A percentile compares a stretch with the other conserved stretches of the same genome.
These are phyloP conservation scores for Clarias magur DNA, from an alignment of 2,113 vertebrate genomes.

Conservation along the genomic window DNA sequence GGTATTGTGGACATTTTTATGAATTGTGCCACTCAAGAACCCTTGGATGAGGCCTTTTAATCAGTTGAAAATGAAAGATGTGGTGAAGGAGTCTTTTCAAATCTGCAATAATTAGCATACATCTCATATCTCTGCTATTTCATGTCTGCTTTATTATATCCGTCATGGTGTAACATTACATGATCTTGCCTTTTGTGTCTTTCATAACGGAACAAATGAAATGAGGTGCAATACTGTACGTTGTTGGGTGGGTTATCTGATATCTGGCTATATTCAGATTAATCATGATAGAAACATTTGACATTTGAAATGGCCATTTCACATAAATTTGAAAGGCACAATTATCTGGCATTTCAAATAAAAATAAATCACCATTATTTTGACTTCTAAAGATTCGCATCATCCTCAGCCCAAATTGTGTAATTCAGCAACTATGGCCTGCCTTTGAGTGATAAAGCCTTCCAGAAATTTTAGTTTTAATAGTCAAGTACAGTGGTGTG, in stretches of 20 bases:
- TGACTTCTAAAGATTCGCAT: background rate
- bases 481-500: no score
- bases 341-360: background rate
- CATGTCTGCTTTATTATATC: no score
- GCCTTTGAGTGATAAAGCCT: no score
- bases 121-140: background rate
- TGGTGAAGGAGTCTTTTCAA: background rate
- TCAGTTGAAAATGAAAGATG: background rate
- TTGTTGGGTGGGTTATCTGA: background rate
- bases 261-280: background rate
- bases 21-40: background rate
- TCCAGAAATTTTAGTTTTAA: no score
- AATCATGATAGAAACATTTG: background rate
- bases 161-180: no score
- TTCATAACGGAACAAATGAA: background rate
- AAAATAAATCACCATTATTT: background rate
- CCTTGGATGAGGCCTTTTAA: background rate
- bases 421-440: background rate
- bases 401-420: background rate
- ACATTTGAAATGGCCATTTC: background rate
- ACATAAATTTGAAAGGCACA: background rate
- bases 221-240: background rate
- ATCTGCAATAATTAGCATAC: constrained; percentile 3
- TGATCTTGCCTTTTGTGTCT: background rate
- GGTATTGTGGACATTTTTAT: background rate